Conservation (phyloP, 2,113 vertebrate species). For the Ascaphus truei region DNA sequence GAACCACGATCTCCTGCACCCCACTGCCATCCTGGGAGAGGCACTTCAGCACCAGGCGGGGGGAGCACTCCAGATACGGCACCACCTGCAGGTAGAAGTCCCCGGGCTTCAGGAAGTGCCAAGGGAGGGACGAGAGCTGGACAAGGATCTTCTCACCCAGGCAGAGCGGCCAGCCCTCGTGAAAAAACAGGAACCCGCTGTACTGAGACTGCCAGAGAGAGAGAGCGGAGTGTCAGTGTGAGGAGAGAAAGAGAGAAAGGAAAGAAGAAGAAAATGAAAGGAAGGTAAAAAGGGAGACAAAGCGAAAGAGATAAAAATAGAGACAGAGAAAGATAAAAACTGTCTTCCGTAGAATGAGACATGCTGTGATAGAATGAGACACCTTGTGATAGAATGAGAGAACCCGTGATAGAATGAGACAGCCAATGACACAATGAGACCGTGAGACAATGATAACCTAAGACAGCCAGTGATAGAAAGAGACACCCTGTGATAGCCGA, state of each 20-base stretch:
- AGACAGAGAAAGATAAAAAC: neutral
- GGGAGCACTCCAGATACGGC: conserved; percentile 77
- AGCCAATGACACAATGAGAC: no score
- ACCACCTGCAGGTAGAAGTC: conserved; percentile 93
- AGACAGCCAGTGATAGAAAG: neutral
- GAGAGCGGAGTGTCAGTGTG: neutral
- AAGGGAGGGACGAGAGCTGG: conserved; percentile 82
- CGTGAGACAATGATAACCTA: no score
- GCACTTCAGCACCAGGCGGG: conserved; percentile 81
- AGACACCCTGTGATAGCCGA: neutral
- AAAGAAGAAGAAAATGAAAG: neutral
- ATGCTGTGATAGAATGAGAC: neutral
- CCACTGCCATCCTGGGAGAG: conserved; percentile 76
- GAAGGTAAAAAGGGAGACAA: no score
- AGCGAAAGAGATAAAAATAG: neutral
- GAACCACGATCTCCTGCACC: conserved; percentile 78
- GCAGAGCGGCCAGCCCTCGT: conserved; percentile 87
- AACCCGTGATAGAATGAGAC: no score
- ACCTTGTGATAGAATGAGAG: no score
- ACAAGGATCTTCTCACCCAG: conserved; percentile 76
- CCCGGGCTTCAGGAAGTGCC: conserved; percentile 78
- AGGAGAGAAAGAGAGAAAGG: neutral
- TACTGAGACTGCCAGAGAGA: conserved; percentile 75
- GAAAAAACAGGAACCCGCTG: conserved; percentile 82
- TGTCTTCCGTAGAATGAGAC: neutral